Evolutionary conservation across 2,113 vertebrate genomes (phyloP).

Genomic region (human (Homo sapiens)): DNA sequence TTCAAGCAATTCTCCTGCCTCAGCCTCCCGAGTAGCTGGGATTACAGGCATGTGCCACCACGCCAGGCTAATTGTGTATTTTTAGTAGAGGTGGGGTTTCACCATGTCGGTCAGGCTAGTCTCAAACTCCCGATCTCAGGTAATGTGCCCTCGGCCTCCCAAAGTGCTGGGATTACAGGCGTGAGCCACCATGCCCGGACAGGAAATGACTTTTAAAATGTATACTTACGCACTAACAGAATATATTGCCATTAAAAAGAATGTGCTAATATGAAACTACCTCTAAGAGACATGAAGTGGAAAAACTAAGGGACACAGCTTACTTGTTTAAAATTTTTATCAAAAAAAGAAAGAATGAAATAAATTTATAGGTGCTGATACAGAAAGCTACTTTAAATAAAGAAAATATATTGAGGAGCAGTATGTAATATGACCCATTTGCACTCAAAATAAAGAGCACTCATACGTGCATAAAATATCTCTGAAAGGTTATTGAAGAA

Average conservation of each 20-base stretch:
- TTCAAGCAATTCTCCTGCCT: too few species aligned
- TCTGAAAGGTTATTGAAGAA: background rate
- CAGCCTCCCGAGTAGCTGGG: too few species aligned
- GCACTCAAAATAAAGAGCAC: background rate
- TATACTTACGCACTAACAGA: background rate
- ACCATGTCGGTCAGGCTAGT: too few species aligned
- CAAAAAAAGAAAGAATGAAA: background rate
- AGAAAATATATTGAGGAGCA: background rate
- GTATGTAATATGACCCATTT: background rate
- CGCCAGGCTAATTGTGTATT: too few species aligned
- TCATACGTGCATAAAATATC: background rate
- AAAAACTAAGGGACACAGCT: background rate
- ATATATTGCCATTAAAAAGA: background rate
- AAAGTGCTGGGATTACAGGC: too few species aligned
- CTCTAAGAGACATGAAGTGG: background rate
- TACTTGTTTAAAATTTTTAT: background rate
- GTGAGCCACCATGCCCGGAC: too few species aligned
- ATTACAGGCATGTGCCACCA: too few species aligned
- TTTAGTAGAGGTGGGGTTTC: too few species aligned
- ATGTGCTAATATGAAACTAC: conserved; percentile 12
- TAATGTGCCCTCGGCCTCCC: too few species aligned
- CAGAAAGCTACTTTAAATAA: background rate
- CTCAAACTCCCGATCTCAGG: too few species aligned
- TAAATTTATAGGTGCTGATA: background rate
- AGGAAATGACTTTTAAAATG: background rate